These are phyloP conservation scores for Neogobius melanostomus DNA, from an alignment of 2,113 vertebrate genomes.

Conservation along the genomic window DNA sequence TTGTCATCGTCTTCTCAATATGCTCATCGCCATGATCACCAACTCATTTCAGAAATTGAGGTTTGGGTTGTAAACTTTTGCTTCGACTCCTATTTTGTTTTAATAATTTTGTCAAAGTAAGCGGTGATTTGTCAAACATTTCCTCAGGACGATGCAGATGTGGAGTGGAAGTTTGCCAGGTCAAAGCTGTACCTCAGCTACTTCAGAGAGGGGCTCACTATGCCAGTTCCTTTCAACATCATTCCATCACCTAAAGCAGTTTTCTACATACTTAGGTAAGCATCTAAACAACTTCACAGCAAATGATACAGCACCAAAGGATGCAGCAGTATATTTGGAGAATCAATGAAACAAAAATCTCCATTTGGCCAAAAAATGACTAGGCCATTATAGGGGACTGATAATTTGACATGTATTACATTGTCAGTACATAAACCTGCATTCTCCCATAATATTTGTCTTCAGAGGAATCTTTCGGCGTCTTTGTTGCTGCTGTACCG, in stretches of 20 bases:
- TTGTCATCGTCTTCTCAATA: conserved; percentile 91
- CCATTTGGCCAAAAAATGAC: too few species aligned
- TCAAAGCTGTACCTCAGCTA: conserved; percentile 90
- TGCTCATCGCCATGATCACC: conserved; percentile 94
- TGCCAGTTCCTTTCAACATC: conserved; percentile 90
- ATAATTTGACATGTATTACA: too few species aligned
- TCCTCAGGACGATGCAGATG: conserved; percentile 85
- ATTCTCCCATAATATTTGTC: conserved; percentile 6
- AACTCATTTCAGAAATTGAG: conserved; percentile 93
- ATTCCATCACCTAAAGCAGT: conserved; percentile 85
- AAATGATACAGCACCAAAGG: too few species aligned
- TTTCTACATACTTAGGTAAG: conserved; percentile 83
- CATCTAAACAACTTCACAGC: neutral
- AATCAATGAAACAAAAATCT: too few species aligned
- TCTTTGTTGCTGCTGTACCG: conserved; percentile 81
- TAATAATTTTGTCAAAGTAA: neutral
- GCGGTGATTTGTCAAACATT: neutral
- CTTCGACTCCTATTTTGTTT: neutral
- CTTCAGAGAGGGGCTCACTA: conserved; percentile 87
- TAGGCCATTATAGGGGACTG: too few species aligned
- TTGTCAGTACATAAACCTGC: neutral
- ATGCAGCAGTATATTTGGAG: too few species aligned
- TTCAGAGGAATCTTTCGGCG: conserved; percentile 73
- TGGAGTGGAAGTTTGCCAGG: conserved; percentile 92
- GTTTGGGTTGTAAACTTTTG: conserved; percentile 44